These are phyloP conservation scores for Hippocampus kuda DNA, from an alignment of 2,797 vertebrate species.

Conservation along the genomic window DNA sequence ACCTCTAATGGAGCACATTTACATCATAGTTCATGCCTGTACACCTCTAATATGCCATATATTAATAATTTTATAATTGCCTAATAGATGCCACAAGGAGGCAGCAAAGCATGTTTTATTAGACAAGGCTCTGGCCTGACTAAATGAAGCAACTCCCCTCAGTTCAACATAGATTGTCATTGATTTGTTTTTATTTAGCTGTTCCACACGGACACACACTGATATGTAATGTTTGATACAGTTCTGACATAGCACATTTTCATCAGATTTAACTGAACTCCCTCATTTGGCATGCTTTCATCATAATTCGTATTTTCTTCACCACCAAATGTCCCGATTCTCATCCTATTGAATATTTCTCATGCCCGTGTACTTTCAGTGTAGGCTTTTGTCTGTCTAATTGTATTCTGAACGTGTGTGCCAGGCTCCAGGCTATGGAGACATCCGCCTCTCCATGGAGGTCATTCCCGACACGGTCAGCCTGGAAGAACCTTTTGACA, in stretches of 20 bases:
- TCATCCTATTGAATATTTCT: no score
- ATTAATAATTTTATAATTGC: no score
- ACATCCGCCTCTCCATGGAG: constrained; percentile 89
- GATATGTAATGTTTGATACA: no score
- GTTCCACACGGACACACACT: no score
- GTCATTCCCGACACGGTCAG: constrained; percentile 92
- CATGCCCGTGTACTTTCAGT: no score
- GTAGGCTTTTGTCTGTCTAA: background rate
- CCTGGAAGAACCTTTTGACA: constrained; percentile 93
- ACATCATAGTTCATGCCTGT: background rate
- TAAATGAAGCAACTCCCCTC: background rate
- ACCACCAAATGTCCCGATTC: no score
- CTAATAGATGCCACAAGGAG: no score
- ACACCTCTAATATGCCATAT: background rate
- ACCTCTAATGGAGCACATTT: background rate
- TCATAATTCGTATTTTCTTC: background rate
- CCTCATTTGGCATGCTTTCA: background rate
- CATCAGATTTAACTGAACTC: background rate
- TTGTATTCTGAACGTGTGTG: background rate
- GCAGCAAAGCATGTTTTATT: background rate
- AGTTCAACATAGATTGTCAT: background rate
- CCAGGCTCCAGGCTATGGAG: constrained; percentile 95
- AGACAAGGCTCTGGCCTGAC: background rate
- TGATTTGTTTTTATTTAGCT: no score
- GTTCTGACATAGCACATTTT: no score